phyloP scores from a whole-genome alignment of 2,797 vertebrate species.

The Sandelia bainsii region DNA sequence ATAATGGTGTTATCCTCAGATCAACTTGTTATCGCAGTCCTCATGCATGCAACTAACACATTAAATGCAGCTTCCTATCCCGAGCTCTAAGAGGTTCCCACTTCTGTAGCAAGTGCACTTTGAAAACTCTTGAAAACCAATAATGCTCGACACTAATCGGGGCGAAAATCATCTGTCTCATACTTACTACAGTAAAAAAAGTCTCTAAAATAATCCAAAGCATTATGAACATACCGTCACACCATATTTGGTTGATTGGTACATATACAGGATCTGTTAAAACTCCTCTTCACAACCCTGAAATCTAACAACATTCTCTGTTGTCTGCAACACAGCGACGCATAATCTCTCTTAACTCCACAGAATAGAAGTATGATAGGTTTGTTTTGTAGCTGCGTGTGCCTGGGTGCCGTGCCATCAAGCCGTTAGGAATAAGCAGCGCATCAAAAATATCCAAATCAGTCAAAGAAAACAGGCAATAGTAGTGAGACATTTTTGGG shows the following conservation, averaged over 20 bases:
- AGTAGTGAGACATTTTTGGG: conserved; percentile 18
- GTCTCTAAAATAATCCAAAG: conserved; percentile 14
- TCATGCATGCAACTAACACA: neutral
- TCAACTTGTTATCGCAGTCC: neutral
- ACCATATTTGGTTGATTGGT: conserved; percentile 22
- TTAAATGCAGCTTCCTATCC: neutral
- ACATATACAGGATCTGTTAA: neutral
- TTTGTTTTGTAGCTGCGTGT: neutral
- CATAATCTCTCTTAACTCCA: neutral
- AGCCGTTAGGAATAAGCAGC: neutral
- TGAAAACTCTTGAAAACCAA: neutral
- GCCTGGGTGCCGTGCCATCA: neutral
- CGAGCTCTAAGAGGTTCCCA: neutral
- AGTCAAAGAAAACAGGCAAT: conserved; percentile 13
- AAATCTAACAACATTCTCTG: conserved; percentile 5
- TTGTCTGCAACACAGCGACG: conserved; percentile 1
- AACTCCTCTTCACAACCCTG: neutral
- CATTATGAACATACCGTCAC: conserved; percentile 21
- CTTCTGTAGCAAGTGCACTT: neutral
- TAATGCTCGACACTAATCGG: neutral
- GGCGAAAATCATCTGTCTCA: neutral
- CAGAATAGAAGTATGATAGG: conserved; percentile 5
- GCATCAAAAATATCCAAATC: conserved; percentile 10
- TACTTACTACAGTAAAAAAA: neutral
- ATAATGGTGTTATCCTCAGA: neutral